Percentiles rank a stretch among this genome's conserved stretches.
phyloP scores from a whole-genome alignment of 2,888 invertebrate genomes.

The Epinotia ramella region DNA sequence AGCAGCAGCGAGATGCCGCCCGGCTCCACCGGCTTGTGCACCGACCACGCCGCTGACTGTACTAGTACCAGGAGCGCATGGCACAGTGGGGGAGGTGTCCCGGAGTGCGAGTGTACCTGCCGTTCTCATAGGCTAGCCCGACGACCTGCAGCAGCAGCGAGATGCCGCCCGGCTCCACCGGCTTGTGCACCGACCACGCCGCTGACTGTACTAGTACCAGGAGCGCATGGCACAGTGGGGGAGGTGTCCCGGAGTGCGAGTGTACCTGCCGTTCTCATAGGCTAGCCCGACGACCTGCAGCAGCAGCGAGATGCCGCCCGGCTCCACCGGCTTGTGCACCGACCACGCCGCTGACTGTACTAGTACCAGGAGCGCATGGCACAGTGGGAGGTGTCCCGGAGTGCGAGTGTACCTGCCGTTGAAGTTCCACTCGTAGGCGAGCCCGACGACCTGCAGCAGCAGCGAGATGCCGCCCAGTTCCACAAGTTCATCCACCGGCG shows the following conservation, averaged over 20 bases:
- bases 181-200: slow-evolving; percentile 85
- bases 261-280: slow-evolving; percentile 91
- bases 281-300: too few species aligned
- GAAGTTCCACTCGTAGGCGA: slow-evolving; percentile 96
- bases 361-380: not conserved
- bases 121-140: slow-evolving; percentile 94
- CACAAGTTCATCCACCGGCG: slow-evolving; percentile 94
- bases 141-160: slow-evolving; percentile 93
- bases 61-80: slow-evolving; percentile 71
- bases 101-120: slow-evolving; percentile 81
- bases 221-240: not conserved
- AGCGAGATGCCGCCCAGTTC: slow-evolving; percentile 93
- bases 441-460: slow-evolving; percentile 93
- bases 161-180: slow-evolving; percentile 93
- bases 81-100: not conserved
- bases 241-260: not conserved
- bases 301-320: too few species aligned
- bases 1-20: slow-evolving; percentile 93
- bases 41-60: slow-evolving; percentile 88
- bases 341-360: too few species aligned
- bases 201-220: slow-evolving; percentile 90
- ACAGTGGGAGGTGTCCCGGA: not conserved
- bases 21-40: slow-evolving; percentile 90
- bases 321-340: slow-evolving; percentile 64
- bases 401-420: slow-evolving; percentile 87